Percentiles rank a stretch among this genome's conserved stretches.
Evolutionary conservation across 1,140 invertebrate species (phyloP).

Genomic region (Heliconius hewitsoni): DNA sequence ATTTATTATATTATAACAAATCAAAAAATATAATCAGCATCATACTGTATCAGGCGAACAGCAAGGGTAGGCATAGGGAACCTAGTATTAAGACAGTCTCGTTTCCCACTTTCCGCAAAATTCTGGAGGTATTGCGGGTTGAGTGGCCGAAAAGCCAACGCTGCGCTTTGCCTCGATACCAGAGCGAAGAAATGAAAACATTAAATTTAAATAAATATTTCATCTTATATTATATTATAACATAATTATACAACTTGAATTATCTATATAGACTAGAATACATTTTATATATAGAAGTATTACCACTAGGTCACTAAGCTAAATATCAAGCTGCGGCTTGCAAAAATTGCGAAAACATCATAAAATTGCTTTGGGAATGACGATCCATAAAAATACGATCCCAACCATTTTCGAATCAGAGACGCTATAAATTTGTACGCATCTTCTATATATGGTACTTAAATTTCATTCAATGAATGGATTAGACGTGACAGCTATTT

Average conservation of each 20-base stretch:
- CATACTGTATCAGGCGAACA: not conserved
- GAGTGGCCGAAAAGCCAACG: too few species aligned
- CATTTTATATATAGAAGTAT: not conserved
- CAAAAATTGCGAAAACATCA: slow-evolving; percentile 22
- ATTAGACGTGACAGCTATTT: slow-evolving; percentile 9
- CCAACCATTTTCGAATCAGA: slow-evolving; percentile 13
- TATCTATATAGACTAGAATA: not conserved
- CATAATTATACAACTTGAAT: too few species aligned
- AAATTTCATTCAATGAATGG: slow-evolving; percentile 11
- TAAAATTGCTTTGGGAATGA: slow-evolving; percentile 20
- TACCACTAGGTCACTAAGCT: not conserved
- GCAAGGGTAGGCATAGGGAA: not conserved
- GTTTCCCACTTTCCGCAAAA: too few species aligned
- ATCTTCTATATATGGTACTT: slow-evolving; percentile 13
- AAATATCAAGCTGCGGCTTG: slow-evolving; percentile 4
- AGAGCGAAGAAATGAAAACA: too few species aligned
- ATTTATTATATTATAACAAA: too few species aligned
- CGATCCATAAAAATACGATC: slow-evolving; percentile 17
- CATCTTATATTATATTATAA: too few species aligned
- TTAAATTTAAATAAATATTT: too few species aligned
- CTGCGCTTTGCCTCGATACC: too few species aligned
- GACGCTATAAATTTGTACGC: slow-evolving; percentile 13
- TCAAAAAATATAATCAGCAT: not conserved
- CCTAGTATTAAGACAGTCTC: too few species aligned
- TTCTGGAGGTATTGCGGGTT: too few species aligned